Conservation (phyloP, 2,797 vertebrate species). For the Squalus acanthias region DNA sequence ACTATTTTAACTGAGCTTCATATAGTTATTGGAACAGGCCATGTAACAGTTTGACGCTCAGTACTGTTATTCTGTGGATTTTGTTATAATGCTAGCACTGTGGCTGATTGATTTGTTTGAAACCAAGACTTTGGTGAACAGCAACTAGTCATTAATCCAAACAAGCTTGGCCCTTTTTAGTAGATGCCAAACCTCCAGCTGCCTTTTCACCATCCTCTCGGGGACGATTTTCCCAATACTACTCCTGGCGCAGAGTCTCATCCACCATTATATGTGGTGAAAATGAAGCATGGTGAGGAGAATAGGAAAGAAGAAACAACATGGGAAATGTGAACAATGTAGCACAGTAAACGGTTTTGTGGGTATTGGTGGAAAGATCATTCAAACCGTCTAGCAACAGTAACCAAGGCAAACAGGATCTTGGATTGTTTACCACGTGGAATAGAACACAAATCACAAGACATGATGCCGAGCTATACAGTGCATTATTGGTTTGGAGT, state of each 20-base stretch:
- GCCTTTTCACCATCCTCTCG: neutral
- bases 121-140: neutral
- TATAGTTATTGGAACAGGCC: neutral
- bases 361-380: neutral
- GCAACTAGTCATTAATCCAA: neutral
- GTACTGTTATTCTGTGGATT: neutral
- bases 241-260: neutral
- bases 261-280: neutral
- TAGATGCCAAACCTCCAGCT: neutral
- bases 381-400: neutral
- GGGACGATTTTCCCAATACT: neutral
- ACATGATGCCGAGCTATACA: neutral
- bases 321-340: neutral
- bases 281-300: neutral
- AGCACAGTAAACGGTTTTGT: neutral
- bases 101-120: neutral
- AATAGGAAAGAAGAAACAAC: neutral
- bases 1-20: neutral
- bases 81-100: neutral
- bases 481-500: neutral
- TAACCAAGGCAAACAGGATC: neutral
- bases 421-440: neutral
- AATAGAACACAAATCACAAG: neutral
- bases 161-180: neutral
- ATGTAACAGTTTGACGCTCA: too few species aligned